Percentiles rank a stretch among this genome's conserved stretches.
Conservation (phyloP, 2,888 invertebrate species). For the Lochmaea crataegi region DNA sequence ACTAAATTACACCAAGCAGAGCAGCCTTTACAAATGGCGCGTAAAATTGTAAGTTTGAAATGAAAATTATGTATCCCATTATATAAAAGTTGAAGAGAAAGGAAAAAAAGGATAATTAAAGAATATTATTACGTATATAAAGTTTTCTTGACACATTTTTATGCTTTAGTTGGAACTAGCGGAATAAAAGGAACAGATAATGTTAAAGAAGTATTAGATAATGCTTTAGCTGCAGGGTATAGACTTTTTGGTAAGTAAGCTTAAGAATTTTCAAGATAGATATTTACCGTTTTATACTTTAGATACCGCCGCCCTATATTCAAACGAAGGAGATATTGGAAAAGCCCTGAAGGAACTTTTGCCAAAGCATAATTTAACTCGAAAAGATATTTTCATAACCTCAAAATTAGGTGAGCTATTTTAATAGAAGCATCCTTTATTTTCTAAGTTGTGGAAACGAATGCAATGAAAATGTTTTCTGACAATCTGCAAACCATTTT, state of each 20-base stretch:
- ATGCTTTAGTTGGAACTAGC: slow-evolving; percentile 73
- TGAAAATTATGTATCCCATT: no score
- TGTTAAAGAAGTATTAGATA: slow-evolving; percentile 70
- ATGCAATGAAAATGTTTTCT: no score
- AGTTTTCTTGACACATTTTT: neutral
- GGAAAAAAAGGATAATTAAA: neutral
- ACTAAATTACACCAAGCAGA: no score
- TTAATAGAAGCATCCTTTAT: neutral
- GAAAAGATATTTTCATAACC: slow-evolving; percentile 83
- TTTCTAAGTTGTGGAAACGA: no score
- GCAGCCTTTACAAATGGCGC: no score
- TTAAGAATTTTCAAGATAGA: slow-evolving; percentile 1
- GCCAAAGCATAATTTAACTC: slow-evolving; percentile 74
- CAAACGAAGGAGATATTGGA: slow-evolving; percentile 80
- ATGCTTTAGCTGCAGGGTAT: slow-evolving; percentile 76
- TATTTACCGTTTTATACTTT: slow-evolving; percentile 46
- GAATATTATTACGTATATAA: neutral
- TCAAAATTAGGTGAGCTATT: slow-evolving; percentile 77
- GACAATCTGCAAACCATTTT: no score
- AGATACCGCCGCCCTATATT: slow-evolving; percentile 85
- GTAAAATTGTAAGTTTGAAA: no score
- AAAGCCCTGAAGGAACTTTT: slow-evolving; percentile 73
- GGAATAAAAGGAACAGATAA: slow-evolving; percentile 68
- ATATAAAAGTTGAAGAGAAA: no score
- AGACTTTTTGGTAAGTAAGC: slow-evolving; percentile 73